Percentiles rank a stretch among this genome's conserved stretches.
phyloP scores from a whole-genome alignment of 2,113 vertebrate genomes.

The Alaudala cheleensis region DNA sequence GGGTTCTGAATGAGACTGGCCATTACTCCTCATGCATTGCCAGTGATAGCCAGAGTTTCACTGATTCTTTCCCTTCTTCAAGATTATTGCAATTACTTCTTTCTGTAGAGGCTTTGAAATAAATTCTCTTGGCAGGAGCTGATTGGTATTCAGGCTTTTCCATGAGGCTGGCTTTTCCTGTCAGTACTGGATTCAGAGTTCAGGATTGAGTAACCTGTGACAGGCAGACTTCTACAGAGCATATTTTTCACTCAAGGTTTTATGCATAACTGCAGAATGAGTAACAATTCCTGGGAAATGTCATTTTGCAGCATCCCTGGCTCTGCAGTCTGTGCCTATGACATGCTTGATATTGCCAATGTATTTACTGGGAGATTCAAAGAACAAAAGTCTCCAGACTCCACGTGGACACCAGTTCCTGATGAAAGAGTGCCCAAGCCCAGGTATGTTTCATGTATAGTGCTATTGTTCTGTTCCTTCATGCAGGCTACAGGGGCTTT shows the following conservation, averaged over 20 bases:
- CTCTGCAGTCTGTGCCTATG: slow-evolving; percentile 96
- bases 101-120: slow-evolving; percentile 26
- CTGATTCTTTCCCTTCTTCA: neutral
- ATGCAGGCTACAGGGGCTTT: neutral
- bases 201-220: slow-evolving; percentile 3
- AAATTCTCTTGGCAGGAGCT: slow-evolving; percentile 16
- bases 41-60: neutral
- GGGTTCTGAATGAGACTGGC: neutral
- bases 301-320: slow-evolving; percentile 90
- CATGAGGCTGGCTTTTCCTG: slow-evolving; percentile 14
- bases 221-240: slow-evolving; percentile 37
- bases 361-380: slow-evolving; percentile 97
- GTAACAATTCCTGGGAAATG: slow-evolving; percentile 68
- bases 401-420: slow-evolving; percentile 96
- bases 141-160: slow-evolving; percentile 7
- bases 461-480: neutral
- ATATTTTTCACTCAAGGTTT: slow-evolving; percentile 37
- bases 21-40: neutral
- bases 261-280: slow-evolving; percentile 20
- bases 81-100: neutral
- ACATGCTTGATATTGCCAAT: slow-evolving; percentile 93
- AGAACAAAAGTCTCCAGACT: slow-evolving; percentile 96
- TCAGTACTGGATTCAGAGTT: slow-evolving; percentile 25
- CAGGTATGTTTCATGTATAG: slow-evolving; percentile 75
- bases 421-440: slow-evolving; percentile 95